Evolutionary conservation across 2,888 invertebrate species (phyloP), one percentile per base, ranked within the genome.

Genomic region (Seira ritae): DNA sequence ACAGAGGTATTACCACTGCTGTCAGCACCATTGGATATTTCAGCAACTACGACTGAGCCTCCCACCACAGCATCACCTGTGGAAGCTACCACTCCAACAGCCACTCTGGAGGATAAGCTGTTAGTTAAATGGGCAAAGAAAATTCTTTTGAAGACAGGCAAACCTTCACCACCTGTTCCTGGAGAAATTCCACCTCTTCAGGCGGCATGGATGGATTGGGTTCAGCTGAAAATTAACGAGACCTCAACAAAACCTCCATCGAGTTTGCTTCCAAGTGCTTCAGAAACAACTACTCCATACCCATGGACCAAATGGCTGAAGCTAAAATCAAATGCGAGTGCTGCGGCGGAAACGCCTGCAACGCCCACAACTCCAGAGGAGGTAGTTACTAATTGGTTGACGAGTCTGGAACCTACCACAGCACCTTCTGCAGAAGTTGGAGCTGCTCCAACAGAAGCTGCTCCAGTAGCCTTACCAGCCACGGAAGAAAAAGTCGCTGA

Each of bases 91-190:
- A 17, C 62, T 20, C 50, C 50, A 31, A 62, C 75, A 4, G n/a
- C n/a, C n/a, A n/a, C n/a, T n/a, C n/a, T n/a, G n/a, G 81, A 82
- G 55, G 72, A 82, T 8, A 70, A 70, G 46, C 37, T 82, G 12
- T 31, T 82, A n/a, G 42, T 55, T 8, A 82, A 82, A 46, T 82
- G 81, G 81, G 81, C 81, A 15, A 82, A 76, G 23, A 69, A 73
- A 4, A 82, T 82, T 67, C 60, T 76, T 17, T 31, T 31, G 10
- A 70, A 66, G n/a, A 50, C 69, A 19, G 73, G 68, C 17, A 46
- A 20, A 24, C 68, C 76, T 3, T 17, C 37, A 23, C 31, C 31
- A 15, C 12, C 66, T 1, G 23, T 20, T 12, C 74, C 74, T n/a
- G 71, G 22, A 60, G 76, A 76, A 20, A 17, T 76, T 46, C 76